A percentile compares a stretch with the other conserved stretches of the same genome.
Evolutionary conservation across 2,113 vertebrate genomes (phyloP).

Genomic region (Herpailurus yagouaroundi): DNA sequence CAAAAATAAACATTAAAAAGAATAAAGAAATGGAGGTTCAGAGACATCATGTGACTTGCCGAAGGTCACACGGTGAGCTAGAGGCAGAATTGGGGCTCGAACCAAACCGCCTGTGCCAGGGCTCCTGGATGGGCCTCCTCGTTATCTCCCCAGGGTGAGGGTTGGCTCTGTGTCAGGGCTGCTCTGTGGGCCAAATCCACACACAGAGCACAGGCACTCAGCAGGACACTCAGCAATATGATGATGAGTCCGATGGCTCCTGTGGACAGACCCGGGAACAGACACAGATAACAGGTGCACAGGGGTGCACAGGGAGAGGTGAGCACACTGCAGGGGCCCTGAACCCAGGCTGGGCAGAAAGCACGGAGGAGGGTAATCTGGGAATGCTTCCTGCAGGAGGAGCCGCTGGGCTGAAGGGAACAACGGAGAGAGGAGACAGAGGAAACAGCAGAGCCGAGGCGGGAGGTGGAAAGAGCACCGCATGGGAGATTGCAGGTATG

Average conservation of each 20-base stretch:
- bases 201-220: accelerated
- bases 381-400: background rate
- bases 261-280: background rate
- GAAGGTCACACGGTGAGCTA: background rate
- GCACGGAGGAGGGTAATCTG: background rate
- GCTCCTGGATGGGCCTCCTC: background rate
- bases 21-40: background rate
- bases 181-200: accelerated
- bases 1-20: too few species aligned
- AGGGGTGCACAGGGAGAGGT: background rate
- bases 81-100: background rate
- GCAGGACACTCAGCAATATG: background rate
- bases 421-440: background rate
- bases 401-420: background rate
- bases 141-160: background rate
- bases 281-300: background rate
- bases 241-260: background rate
- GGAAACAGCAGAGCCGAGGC: background rate
- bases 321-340: background rate
- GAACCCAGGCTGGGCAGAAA: too few species aligned
- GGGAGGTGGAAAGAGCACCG: background rate
- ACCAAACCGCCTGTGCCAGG: background rate
- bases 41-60: background rate
- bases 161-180: background rate
- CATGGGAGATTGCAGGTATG: background rate